Base-by-base conservation (phyloP, 2,113 vertebrate genomes). In the Gobius niger region DNA sequence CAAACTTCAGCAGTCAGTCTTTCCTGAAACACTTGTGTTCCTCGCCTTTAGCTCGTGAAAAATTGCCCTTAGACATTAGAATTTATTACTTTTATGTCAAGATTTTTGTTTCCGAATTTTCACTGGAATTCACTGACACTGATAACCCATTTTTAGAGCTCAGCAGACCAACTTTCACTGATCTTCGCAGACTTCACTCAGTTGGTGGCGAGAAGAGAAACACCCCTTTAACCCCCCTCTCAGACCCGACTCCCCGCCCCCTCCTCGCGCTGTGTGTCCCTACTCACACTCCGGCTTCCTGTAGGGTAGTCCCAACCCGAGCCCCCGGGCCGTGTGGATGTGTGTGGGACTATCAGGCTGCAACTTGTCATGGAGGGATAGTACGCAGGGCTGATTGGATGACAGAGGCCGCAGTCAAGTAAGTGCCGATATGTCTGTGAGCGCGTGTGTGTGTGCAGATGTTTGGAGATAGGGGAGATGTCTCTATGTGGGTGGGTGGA, bases 231-330 rank as follows among this genome's bases (percentile, higher is more conserved):
- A 14, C 7, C 56, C 65, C 11, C 53, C 34, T 34, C 19, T 16
- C 19, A 60, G 7, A 7, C 47, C 66, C 44, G 44, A 44, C 42
- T 62, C 52, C 46, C 50, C 72, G 44, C 44, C 63, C 62, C 24
- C 24, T 34, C 24, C 80, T 76, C 76, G 15, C 78, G 80, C 83
- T 85, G 81, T 86, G 85, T 86, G 78, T 90, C 89, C 84, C 81
- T 18, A 63, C 83, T 90, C 83, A 89, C 87, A 88, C 88, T 85
- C 78, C 69, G 68, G 80, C 87, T 90, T 89, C 88, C 88, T 90
- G 87, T 87, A 82, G 88, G 84, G 88, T 66, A 65, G 70, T 85
- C 70, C 73, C 7, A 57, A 76, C 85, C 69, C 73, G 7, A 57
- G 75, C 85, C 88, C 85, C 82, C 73, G 8, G 80, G 89, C 84